Evolutionary conservation across 2,113 vertebrate genomes (phyloP), one percentile per base, ranked within the genome.

Genomic region (Eleginops maclovinus): DNA sequence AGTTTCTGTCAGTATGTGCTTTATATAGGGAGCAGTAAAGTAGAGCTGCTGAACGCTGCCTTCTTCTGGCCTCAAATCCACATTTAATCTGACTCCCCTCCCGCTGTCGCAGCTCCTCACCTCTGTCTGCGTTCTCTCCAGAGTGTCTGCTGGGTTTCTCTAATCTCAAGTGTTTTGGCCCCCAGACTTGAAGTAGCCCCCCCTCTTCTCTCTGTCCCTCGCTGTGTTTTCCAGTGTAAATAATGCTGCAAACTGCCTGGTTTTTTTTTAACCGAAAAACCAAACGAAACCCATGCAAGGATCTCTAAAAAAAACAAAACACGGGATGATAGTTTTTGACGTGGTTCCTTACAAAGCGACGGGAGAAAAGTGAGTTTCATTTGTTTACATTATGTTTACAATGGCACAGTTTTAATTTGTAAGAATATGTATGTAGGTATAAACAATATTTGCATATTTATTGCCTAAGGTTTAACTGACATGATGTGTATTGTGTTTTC

Each of bases 371-470:
- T 94, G 95, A 95, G 92, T 96, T 97, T 97, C 91, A 93, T 97
- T 97, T 96, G 97, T 99, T 99, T 99, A 99, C 98, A 98, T 98
- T 96, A 95, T 95, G 97, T 99, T 99, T 99, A 98, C 96, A 97
- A 96, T 96, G 96, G 96, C 97, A 97, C 96, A 97, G 93, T 94
- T 97, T 92, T 96, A 90, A 96, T 97, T 97, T 97, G 90, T 96
- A 95, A 96, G 96, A 86, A 84, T 85, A 91, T 93, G 88, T 90
- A 90, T 92, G 87, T 91, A 90, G 91, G 87, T 93, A 93, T 96
- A 93, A 94, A 96, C 92, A 93, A 94, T 88, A 95, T 95, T 95
- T 95, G 95, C 96, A 96, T 99, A 99, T 99, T 99, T 99, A 99
- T 99, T 99, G 95, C 95, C 95, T 96, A 97, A 96, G 95, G 94